Evolutionary conservation across 1,140 invertebrate species (phyloP).

Genomic region (Caenorhabditis elegans): WBcel235 BX284603.4:4778001-4778500

Average conservation of each 20-base stretch:
- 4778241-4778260: too few species aligned
- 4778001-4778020: not conserved
- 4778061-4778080: not conserved
- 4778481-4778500: not conserved
- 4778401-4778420: too few species aligned
- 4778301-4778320: too few species aligned
- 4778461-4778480: not conserved
- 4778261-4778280: too few species aligned
- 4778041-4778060: not conserved
- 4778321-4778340: too few species aligned
- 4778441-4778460: not conserved
- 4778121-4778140: not conserved
- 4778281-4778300: too few species aligned
- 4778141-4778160: conserved; percentile 27
- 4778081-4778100: not conserved
- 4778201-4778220: not conserved
- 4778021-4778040: not conserved
- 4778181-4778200: not conserved
- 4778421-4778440: too few species aligned
- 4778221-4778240: not conserved
- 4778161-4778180: not conserved
- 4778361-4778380: too few species aligned
- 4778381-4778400: too few species aligned
- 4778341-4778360: too few species aligned
- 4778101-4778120: not conserved